Evolutionary conservation across 2,888 invertebrate species (phyloP), one percentile per base, ranked within the genome.

Genomic region (Dryomyza anilis): DNA sequence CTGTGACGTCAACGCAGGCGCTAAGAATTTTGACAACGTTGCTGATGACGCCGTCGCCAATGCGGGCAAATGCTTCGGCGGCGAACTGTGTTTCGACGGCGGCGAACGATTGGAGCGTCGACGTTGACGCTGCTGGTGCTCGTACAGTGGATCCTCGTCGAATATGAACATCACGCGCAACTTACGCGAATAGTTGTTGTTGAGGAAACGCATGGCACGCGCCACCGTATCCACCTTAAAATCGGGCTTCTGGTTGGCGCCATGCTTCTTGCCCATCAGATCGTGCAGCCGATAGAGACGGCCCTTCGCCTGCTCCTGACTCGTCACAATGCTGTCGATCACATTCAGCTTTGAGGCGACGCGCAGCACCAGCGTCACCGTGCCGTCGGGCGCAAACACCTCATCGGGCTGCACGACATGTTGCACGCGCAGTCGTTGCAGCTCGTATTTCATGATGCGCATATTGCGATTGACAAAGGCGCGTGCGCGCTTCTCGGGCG

Each of bases 81-180:
- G 43, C 4, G 19, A n/a, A 2, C n/a, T 43, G 8, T 43, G 43
- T 19, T 16, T 16, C 3, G 43, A 19, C 19, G 43, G 43, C 43
- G 19, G 1, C 2, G n/a, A 16, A 12, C 16, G 19, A 14, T 56
- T 56, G 6, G 46, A 65, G 25, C 50, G 57, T 8, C 25, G 30
- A 8, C 59, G 59, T 21, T 57, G 64, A 25, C 33, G 66, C 63
- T 46, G 39, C 55, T 39, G 14, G 23, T 65, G 58, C 23, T 65
- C 67, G 33, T 63, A 64, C 1, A 23, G 8, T 0, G 60, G 56
- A 30, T 66, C 64, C 8, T 69, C 67, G 10, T 73, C 71, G 63
- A 73, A 73, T 6, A 71, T 63, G 27, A 73, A 6, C 1, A 71
- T 23, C 8, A 72, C n/a, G 8, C 67, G 68, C 4, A 71, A 16